Percentiles rank a stretch among this genome's conserved stretches.
phyloP scores from a whole-genome alignment of 2,113 vertebrate genomes.

The Cromileptes altivelis region DNA sequence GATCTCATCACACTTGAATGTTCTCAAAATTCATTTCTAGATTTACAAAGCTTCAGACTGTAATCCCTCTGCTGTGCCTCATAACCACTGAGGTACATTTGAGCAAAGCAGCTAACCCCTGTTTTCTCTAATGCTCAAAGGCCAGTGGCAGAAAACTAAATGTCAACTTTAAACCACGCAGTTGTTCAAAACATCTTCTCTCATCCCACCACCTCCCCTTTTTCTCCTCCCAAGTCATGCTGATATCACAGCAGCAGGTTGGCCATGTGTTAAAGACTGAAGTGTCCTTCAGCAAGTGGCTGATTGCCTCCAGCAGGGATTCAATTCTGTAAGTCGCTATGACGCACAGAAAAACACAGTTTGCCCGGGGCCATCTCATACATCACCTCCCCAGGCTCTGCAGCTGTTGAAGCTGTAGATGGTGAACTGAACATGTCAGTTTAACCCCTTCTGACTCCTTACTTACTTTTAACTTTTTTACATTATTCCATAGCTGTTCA shows the following conservation, averaged over 20 bases:
- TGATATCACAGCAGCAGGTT: constrained; percentile 8
- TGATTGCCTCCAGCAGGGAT: not conserved
- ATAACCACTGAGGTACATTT: not conserved
- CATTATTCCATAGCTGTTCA: not conserved
- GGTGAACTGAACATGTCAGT: not conserved
- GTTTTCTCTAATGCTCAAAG: not conserved
- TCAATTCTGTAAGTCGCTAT: not conserved
- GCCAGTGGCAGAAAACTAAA: not conserved
- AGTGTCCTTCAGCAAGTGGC: not conserved
- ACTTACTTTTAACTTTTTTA: not conserved
- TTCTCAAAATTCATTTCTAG: too few species aligned
- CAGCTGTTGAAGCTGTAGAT: not conserved
- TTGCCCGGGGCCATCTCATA: fast-evolving
- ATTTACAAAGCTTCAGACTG: too few species aligned
- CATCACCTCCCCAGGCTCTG: not conserved
- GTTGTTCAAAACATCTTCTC: not conserved
- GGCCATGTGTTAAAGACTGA: not conserved
- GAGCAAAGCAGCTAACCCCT: not conserved
- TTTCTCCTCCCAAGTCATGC: not conserved
- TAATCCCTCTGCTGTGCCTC: not conserved
- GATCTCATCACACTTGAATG: not conserved
- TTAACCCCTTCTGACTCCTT: not conserved
- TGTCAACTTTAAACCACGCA: not conserved
- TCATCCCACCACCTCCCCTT: not conserved
- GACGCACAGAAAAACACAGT: not conserved